Evolutionary conservation across 2,888 invertebrate genomes (phyloP).

Genomic region (Tipula lateralis): DNA sequence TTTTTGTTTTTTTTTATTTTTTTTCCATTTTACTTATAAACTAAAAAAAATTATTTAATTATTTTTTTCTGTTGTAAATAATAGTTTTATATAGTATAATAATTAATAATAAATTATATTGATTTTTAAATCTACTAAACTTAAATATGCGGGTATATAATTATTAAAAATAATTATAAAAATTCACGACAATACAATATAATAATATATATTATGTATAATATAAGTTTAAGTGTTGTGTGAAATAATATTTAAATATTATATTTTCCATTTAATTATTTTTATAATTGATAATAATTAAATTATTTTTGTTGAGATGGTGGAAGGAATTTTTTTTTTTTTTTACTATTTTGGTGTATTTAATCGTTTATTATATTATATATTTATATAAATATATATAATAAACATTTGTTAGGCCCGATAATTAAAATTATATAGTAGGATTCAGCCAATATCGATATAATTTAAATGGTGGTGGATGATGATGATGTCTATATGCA

Average conservation of each 20-base stretch:
- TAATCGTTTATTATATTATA: not conserved
- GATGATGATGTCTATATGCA: not conserved
- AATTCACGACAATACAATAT: conserved; percentile 19
- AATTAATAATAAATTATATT: conserved; percentile 24
- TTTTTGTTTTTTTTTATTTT: not conserved
- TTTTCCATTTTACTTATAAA: not conserved
- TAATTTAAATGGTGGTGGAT: not conserved
- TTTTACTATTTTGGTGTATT: not conserved
- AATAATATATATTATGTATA: not conserved
- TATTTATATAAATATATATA: not conserved
- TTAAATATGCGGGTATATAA: not conserved
- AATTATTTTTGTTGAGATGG: not conserved
- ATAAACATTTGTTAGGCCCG: not conserved
- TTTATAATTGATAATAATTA: not conserved
- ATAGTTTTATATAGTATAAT: not conserved
- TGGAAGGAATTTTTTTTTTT: not conserved
- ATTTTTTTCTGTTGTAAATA: not conserved
- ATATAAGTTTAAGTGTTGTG: not conserved
- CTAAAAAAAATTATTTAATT: not conserved
- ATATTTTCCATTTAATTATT: not conserved
- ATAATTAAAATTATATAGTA: not conserved
- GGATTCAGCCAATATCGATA: not conserved
- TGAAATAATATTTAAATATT: not conserved
- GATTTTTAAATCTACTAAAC: not conserved
- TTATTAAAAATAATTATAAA: not conserved